Evolutionary conservation across 2,797 vertebrate genomes (phyloP), one percentile per base, ranked within the genome.

Genomic region (Amphiprion clarkii): DNA sequence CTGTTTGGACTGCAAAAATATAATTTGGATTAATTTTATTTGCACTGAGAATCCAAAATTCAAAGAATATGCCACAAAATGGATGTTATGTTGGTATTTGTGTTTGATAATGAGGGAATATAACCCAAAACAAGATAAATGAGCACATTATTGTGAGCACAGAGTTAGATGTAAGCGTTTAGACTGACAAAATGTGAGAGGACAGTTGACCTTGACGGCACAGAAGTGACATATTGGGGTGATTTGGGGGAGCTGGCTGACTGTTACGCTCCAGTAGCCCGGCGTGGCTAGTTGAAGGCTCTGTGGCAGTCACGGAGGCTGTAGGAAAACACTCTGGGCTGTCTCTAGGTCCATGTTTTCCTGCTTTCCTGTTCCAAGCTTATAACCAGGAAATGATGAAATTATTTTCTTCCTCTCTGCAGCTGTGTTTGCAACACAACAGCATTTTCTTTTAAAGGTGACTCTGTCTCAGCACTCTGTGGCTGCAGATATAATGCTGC

Each of bases 221-320:
- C 63, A 74, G 85, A 90, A 88, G 88, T 94, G 94, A 93, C 93
- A 91, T 76, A 93, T 92, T 78, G 72, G 85, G 92, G 85, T 92
- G 89, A 92, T 92, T 91, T 91, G 78, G 36, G 52, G 40, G 75
- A 78, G 67, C 78, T 71, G 78, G 76, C 59, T 72, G 80, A 74
- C 79, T 86, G 80, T 82, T 86, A 78, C 42, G 88, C 87, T 85
- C 85, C 81, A 87, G 64, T 90, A 74, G 82, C 83, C 90, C 76
- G 67, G n/a, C 55, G 76, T 68, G 67, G 61, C 82, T 82, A 76
- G 51, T 87, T 65, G 80, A 60, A 81, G 67, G 78, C 78, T 79
- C 51, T 63, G 74, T 81, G 83, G 67, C 81, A 71, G 61, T 83
- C 74, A 66, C 13, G 21, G 54, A 57, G 52, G 66, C 72, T 31